phyloP scores from a whole-genome alignment of 2,888 invertebrate genomes.

The Augochlorella aurata region DNA sequence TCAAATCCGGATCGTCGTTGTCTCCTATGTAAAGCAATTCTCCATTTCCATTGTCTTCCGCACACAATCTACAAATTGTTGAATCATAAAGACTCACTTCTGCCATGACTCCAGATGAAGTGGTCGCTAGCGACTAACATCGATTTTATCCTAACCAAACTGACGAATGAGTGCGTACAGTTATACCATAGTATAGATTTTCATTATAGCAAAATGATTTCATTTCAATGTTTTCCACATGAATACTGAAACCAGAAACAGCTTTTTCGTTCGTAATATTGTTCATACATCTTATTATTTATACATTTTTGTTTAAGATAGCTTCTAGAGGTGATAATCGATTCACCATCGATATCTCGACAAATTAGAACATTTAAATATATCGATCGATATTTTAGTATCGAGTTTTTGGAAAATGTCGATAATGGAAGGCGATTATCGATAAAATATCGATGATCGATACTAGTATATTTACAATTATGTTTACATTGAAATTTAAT shows the following conservation, averaged over 20 bases:
- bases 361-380: background rate
- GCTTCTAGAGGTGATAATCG: slow-evolving; percentile 24
- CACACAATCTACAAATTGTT: slow-evolving; percentile 89
- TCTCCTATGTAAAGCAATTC: slow-evolving; percentile 85
- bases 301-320: slow-evolving; percentile 24
- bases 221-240: slow-evolving; percentile 8
- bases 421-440: background rate
- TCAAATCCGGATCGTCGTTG: slow-evolving; percentile 83
- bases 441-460: background rate
- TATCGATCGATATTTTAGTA: slow-evolving; percentile 10
- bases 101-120: slow-evolving; percentile 68
- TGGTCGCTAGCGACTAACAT: slow-evolving; percentile 48
- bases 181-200: slow-evolving; percentile 2
- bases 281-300: slow-evolving; percentile 1
- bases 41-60: slow-evolving; percentile 88
- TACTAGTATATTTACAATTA: background rate
- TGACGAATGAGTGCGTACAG: slow-evolving; percentile 37
- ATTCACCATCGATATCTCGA: slow-evolving; percentile 26
- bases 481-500: slow-evolving; percentile 4
- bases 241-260: background rate
- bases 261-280: background rate
- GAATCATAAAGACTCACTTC: slow-evolving; percentile 85
- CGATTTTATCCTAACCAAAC: slow-evolving; percentile 58
- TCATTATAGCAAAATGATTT: background rate
- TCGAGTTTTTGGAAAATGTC: slow-evolving; percentile 13